These are phyloP conservation scores for Bombyx mandarina DNA, from an alignment of 1,140 invertebrate species.

Conservation along the genomic window DNA sequence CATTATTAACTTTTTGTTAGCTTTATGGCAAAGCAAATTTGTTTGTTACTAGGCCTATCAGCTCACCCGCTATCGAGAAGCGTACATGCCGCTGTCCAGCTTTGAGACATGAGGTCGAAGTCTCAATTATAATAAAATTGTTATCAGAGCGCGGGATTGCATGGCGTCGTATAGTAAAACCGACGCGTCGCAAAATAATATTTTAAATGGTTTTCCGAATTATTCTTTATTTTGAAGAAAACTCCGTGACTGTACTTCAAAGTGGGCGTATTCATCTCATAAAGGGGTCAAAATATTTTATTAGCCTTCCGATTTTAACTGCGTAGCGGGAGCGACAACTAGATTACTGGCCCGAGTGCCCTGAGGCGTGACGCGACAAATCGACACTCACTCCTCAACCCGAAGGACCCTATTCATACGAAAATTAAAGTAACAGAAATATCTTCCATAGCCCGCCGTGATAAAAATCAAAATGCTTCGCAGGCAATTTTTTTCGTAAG, in stretches of 20 bases:
- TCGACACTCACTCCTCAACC: slow-evolving; percentile 35
- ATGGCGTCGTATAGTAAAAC: too few species aligned
- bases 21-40: too few species aligned
- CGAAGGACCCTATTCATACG: slow-evolving; percentile 19
- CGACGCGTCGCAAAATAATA: too few species aligned
- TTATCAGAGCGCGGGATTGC: too few species aligned
- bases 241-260: slow-evolving; percentile 30
- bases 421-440: slow-evolving; percentile 12
- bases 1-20: too few species aligned
- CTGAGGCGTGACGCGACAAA: slow-evolving; percentile 41
- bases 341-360: slow-evolving; percentile 54
- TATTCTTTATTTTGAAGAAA: too few species aligned
- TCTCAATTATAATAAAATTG: too few species aligned
- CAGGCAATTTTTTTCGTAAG: not conserved
- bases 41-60: too few species aligned
- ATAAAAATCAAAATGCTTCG: not conserved
- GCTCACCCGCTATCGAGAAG: too few species aligned
- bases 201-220: too few species aligned
- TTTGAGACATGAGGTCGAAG: too few species aligned
- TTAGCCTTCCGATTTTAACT: slow-evolving; percentile 70
- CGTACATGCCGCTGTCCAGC: too few species aligned
- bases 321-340: slow-evolving; percentile 53
- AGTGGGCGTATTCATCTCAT: slow-evolving; percentile 64
- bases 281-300: slow-evolving; percentile 70
- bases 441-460: not conserved